These are phyloP conservation scores for Sinelater perroti DNA, from an alignment of 2,888 invertebrate species.

Conservation along the genomic window DNA sequence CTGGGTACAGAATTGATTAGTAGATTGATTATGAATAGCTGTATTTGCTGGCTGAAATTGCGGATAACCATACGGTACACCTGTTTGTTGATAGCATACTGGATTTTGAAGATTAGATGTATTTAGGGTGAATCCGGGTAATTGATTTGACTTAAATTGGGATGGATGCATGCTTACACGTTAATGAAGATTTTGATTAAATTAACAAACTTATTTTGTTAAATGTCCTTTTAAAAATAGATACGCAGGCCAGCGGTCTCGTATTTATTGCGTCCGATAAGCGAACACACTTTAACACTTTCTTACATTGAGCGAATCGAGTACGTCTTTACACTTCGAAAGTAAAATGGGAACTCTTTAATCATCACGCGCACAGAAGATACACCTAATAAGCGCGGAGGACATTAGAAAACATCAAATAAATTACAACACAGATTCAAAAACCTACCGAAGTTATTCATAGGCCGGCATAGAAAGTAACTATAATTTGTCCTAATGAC, in stretches of 20 bases:
- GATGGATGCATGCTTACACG: slow-evolving; percentile 4
- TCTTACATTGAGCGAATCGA: slow-evolving; percentile 5
- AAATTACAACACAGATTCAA: too few relatives aligned
- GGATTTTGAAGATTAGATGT: slow-evolving; percentile 2
- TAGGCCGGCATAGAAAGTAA: too few relatives aligned
- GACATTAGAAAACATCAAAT: too few relatives aligned
- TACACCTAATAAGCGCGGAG: too few relatives aligned
- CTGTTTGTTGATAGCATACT: slow-evolving; percentile 2
- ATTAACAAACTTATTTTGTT: slow-evolving; percentile 1
- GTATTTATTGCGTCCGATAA: slow-evolving; percentile 4
- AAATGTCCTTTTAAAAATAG: slow-evolving; percentile 4
- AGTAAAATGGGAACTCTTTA: slow-evolving; percentile 8
- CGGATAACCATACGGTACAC: slow-evolving; percentile 8
- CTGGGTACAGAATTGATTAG: too few relatives aligned
- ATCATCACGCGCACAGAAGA: too few relatives aligned
- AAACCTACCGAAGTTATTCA: too few relatives aligned
- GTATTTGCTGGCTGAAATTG: too few relatives aligned
- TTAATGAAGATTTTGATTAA: slow-evolving; percentile 6
- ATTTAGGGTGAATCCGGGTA: neutral
- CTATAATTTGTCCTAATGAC: too few relatives aligned
- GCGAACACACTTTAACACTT: slow-evolving; percentile 5
- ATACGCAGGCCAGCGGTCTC: neutral
- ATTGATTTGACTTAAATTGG: slow-evolving; percentile 1
- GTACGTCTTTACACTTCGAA: slow-evolving; percentile 2
- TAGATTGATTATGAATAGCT: too few relatives aligned